These are phyloP conservation scores for Nansenia antarctica DNA, from an alignment of 2,113 vertebrate species.

Conservation along the genomic window DNA sequence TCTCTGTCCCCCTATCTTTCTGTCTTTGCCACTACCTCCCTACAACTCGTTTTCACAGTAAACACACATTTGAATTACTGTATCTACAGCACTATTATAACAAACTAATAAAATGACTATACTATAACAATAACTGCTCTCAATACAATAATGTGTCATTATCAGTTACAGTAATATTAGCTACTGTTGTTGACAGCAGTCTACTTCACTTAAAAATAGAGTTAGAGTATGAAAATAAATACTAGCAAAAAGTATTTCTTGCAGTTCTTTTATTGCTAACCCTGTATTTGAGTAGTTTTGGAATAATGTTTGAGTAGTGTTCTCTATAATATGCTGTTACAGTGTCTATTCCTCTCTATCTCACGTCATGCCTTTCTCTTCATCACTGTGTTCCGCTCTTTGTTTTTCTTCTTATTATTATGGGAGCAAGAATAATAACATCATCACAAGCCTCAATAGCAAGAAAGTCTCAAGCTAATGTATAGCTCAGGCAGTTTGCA, in stretches of 20 bases:
- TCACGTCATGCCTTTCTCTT: slow-evolving; percentile 11
- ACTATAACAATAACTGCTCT: not conserved
- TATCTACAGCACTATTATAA: not conserved
- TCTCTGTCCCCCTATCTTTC: not conserved
- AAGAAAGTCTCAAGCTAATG: no score
- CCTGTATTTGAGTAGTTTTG: not conserved
- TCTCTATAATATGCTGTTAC: not conserved
- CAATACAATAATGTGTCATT: not conserved
- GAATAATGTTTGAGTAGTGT: not conserved
- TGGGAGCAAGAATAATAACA: not conserved
- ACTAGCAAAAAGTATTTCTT: no score
- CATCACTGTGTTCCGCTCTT: slow-evolving; percentile 4
- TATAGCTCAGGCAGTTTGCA: no score
- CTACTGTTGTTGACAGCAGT: no score
- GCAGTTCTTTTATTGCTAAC: not conserved
- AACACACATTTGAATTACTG: no score
- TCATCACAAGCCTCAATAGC: not conserved
- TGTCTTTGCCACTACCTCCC: not conserved
- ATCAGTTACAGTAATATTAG: no score
- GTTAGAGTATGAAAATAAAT: no score
- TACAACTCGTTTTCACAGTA: no score
- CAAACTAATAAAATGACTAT: not conserved
- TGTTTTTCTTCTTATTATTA: slow-evolving; percentile 3
- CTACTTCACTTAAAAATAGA: no score
- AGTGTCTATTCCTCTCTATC: not conserved